Evolutionary conservation across 2,113 vertebrate genomes (phyloP).

Genomic region (Ophiodon elongatus): DNA sequence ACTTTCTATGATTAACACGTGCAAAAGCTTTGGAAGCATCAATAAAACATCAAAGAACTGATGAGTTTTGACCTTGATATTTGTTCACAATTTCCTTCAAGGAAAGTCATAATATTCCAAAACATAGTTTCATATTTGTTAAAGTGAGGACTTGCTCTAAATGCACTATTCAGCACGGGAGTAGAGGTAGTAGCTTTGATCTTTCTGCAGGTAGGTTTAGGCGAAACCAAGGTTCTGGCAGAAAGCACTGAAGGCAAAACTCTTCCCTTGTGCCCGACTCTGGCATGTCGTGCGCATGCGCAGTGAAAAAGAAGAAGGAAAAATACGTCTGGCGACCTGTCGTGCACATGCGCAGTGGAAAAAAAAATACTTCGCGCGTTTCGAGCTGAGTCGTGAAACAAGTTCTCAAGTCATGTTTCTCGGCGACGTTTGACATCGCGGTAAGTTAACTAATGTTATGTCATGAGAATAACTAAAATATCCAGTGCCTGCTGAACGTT

Average conservation of each 20-base stretch:
- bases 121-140: neutral
- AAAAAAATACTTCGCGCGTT: conserved; percentile 38
- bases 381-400: neutral
- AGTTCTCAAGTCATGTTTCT: neutral
- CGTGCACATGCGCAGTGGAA: conserved; percentile 16
- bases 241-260: neutral
- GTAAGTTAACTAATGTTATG: conserved; percentile 52
- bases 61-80: no score
- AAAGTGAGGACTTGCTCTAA: neutral
- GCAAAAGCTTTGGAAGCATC: no score
- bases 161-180: neutral
- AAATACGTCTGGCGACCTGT: neutral
- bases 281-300: conserved; percentile 43
- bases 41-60: no score
- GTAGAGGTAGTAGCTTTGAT: neutral
- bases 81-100: no score
- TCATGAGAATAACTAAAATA: neutral
- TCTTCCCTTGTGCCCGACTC: no score
- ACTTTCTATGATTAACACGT: no score
- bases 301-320: accelerated
- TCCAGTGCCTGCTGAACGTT: neutral
- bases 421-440: neutral
- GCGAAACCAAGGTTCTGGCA: no score
- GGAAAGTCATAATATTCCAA: neutral
- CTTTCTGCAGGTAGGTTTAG: no score